phyloP scores from a whole-genome alignment of 2,888 invertebrate genomes.

The Drosophila peninsularis region DNA sequence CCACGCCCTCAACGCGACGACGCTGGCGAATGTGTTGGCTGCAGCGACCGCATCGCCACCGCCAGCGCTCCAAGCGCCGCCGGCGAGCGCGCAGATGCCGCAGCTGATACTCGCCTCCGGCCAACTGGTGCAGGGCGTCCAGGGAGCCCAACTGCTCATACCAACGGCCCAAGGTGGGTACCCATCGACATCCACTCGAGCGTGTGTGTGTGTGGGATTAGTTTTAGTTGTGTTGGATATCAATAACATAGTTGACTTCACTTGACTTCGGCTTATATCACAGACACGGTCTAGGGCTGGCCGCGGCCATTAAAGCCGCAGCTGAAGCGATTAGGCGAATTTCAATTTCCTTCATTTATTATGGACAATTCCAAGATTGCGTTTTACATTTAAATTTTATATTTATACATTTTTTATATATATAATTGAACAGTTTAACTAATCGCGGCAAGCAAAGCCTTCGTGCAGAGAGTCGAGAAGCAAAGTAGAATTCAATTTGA shows the following conservation, averaged over 20 bases:
- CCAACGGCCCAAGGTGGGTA: conserved; percentile 95
- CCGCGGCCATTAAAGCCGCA: conserved; percentile 44
- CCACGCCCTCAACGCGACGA: conserved; percentile 64
- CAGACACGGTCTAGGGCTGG: conserved; percentile 14
- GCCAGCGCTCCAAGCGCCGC: conserved; percentile 79
- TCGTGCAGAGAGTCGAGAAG: no score
- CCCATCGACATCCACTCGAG: background rate
- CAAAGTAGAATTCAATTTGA: no score
- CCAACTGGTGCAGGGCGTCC: conserved; percentile 95
- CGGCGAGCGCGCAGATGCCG: conserved; percentile 88
- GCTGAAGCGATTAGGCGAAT: conserved; percentile 65
- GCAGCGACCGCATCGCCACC: conserved; percentile 84
- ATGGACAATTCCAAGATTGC: background rate
- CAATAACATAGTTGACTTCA: conserved; percentile 75
- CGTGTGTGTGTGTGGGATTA: conserved; percentile 32
- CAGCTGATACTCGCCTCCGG: conserved; percentile 96
- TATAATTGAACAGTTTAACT: background rate
- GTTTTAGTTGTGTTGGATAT: conserved; percentile 55
- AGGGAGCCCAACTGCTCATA: conserved; percentile 96
- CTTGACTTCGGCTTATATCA: conserved; percentile 50
- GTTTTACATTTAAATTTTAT: background rate
- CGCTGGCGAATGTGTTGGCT: conserved; percentile 82
- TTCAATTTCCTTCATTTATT: conserved; percentile 62
- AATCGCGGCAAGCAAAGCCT: background rate
- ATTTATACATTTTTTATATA: background rate